Evolutionary conservation across 2,888 invertebrate genomes (phyloP).

Genomic region (Agonopterix alstromeriana): DNA sequence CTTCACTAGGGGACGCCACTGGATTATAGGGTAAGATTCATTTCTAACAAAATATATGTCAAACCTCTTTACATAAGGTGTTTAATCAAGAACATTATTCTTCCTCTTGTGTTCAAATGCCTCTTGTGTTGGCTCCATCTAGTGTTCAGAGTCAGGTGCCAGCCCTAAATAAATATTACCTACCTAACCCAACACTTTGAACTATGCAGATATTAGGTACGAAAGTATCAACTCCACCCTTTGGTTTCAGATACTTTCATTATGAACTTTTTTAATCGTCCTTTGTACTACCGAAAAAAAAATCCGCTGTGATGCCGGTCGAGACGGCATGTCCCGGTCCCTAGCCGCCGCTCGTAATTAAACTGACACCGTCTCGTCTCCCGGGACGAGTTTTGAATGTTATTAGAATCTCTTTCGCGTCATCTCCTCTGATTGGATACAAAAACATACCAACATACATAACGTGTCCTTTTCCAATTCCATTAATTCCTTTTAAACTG

Average conservation of each 20-base stretch:
- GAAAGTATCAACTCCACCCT: conserved; percentile 45
- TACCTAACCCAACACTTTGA: neutral
- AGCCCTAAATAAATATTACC: too few species aligned
- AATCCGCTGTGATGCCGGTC: conserved; percentile 58
- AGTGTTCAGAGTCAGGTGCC: too few species aligned
- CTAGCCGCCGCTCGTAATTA: conserved; percentile 59
- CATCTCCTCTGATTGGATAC: conserved; percentile 67
- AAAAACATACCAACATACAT: conserved; percentile 14
- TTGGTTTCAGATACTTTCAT: conserved; percentile 64
- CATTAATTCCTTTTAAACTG: too few species aligned
- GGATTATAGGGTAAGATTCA: too few species aligned
- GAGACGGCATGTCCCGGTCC: conserved; percentile 44
- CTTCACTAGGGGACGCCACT: too few species aligned
- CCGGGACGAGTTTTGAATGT: conserved; percentile 72
- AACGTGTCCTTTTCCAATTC: too few species aligned
- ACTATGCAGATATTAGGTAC: conserved; percentile 31
- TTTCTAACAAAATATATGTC: too few species aligned
- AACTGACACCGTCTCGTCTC: conserved; percentile 68
- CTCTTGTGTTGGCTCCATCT: too few species aligned
- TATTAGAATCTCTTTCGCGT: conserved; percentile 73
- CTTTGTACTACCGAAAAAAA: conserved; percentile 68
- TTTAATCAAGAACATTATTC: too few species aligned
- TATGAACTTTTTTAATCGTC: conserved; percentile 74
- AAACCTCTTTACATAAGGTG: too few species aligned
- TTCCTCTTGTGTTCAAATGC: too few species aligned